Evolutionary conservation across 2,113 vertebrate species (phyloP), one percentile per base, ranked within the genome.

Genomic region (Siniperca chuatsi): DNA sequence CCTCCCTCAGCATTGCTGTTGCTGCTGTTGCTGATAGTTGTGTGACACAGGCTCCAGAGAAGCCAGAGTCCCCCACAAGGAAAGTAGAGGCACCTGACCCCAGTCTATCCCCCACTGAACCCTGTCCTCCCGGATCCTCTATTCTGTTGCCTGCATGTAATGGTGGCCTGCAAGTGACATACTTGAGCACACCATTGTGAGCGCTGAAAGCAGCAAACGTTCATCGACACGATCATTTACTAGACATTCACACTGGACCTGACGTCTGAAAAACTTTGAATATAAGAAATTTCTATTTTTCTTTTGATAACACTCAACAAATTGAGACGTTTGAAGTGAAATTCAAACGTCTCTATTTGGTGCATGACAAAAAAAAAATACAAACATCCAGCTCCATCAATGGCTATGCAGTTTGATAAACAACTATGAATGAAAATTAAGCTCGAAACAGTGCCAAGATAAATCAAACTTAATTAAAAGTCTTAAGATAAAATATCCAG

Each of bases 51-150:
- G 92, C 93, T 92, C 93, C 94, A 89, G 95, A 95, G 94, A 96
- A 96, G 92, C 94, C 96, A 88, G 94, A 94, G 84, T 94, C 95
- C 93, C 94, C 95, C 90, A 95, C 87, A 94, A 96, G 95, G 95
- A 96, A 96, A 96, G 95, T 96, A 96, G 93, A 95, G 91, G 89
- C 94, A 84, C 91, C 91, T 62, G 91, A 90, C 89, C 94, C 91
- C 92, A 89, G 81, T 90, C 91, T 90, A n/a, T 85, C 87, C 91
- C 89, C 87, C 25, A 73, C 87, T 83, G 90, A 92, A 44, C 91
- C 93, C 87, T 92, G 85, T 79, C 86, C 92, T 72, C 88, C 92
- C 54, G 94, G 92, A 91, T 93, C 93, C 93, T 94, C 93, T 86
- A 94, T 95, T 76, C 91, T 94, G 76, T 90, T 94, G 86, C 93